Evolutionary conservation across 2,888 invertebrate species (phyloP).

Genomic region (Callyntrura guangdongensis): DNA sequence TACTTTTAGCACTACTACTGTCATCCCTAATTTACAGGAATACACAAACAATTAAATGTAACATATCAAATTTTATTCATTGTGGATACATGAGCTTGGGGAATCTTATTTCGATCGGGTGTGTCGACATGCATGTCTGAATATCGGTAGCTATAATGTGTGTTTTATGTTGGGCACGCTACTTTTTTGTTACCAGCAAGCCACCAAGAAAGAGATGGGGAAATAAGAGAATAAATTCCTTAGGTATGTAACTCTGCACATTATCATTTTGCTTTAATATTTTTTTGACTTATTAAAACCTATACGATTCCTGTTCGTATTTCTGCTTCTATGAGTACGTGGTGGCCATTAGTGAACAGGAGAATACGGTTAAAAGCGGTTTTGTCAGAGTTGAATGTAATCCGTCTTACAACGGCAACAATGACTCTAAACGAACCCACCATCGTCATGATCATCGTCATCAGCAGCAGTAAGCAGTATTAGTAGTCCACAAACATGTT

Average conservation of each 20-base stretch:
- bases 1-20: too few relatives aligned
- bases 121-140: too few relatives aligned
- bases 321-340: too few relatives aligned
- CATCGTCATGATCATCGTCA: background rate
- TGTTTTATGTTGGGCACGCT: too few relatives aligned
- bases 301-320: background rate
- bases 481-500: too few relatives aligned
- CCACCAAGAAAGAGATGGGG: background rate
- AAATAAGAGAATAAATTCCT: background rate
- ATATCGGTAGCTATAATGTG: too few relatives aligned
- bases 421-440: background rate
- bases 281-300: background rate
- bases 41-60: too few relatives aligned
- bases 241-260: background rate
- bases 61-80: too few relatives aligned
- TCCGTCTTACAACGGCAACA: background rate
- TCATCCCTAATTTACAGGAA: too few relatives aligned
- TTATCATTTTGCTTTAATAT: conserved; percentile 25
- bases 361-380: conserved; percentile 10
- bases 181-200: too few relatives aligned
- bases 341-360: background rate
- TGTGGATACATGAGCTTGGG: too few relatives aligned
- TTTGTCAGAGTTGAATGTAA: conserved; percentile 7
- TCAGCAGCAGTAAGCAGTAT: background rate
- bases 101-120: too few relatives aligned